Conservation (phyloP, 2,797 vertebrate species). For the Coregonus sp. region DNA sequence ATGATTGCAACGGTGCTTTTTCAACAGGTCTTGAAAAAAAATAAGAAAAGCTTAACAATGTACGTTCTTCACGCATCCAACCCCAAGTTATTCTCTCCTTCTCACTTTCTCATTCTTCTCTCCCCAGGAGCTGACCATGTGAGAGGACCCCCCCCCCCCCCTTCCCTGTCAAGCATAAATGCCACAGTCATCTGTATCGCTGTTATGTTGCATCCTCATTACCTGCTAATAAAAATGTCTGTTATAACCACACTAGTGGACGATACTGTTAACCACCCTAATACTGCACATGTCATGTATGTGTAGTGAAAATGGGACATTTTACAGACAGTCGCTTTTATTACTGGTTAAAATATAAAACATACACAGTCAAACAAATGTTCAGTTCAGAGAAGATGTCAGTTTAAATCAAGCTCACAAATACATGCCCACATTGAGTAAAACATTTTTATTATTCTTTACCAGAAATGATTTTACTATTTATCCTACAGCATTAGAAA, state of each 20-base stretch:
- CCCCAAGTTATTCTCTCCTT: slow-evolving; percentile 14
- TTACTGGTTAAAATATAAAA: slow-evolving; percentile 11
- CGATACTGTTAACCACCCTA: slow-evolving; percentile 15
- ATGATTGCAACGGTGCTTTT: no score
- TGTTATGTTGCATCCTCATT: slow-evolving; percentile 76
- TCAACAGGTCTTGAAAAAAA: no score
- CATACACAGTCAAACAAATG: not conserved
- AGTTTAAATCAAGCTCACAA: slow-evolving; percentile 23
- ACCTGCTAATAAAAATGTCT: slow-evolving; percentile 86
- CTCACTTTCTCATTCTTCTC: not conserved
- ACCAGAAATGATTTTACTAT: not conserved
- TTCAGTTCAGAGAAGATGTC: not conserved
- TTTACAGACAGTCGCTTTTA: not conserved
- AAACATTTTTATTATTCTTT: slow-evolving; percentile 30
- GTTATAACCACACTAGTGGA: slow-evolving; percentile 62
- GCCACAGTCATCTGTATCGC: slow-evolving; percentile 73
- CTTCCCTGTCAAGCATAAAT: slow-evolving; percentile 54
- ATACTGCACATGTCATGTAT: not conserved
- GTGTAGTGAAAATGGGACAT: not conserved
- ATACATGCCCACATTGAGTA: no score
- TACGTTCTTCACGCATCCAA: not conserved
- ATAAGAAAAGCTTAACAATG: not conserved
- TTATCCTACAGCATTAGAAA: not conserved
- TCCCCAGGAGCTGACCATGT: slow-evolving; percentile 94
- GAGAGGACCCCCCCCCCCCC: slow-evolving; percentile 58